Percentiles rank a stretch among this genome's conserved stretches.
These are phyloP conservation scores for Shargacucullia verbasci DNA, from an alignment of 2,888 invertebrate genomes.

Conservation along the genomic window DNA sequence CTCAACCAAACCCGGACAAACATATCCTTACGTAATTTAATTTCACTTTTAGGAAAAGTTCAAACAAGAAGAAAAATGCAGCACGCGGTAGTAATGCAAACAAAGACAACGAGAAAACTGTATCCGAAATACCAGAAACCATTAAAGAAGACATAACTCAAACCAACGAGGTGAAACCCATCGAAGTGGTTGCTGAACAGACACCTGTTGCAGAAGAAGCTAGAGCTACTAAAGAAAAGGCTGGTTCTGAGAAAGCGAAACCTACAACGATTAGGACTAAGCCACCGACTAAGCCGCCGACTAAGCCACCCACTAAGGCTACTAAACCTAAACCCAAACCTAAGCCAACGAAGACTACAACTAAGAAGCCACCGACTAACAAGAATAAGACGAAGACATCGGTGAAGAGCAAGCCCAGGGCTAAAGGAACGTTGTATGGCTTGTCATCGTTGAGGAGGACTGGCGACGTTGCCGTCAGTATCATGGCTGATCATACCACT, in stretches of 20 bases:
- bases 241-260: slow-evolving; percentile 74
- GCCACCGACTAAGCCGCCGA: slow-evolving; percentile 57
- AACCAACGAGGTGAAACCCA: slow-evolving; percentile 61
- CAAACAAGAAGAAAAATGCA: slow-evolving; percentile 80
- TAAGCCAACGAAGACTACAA: slow-evolving; percentile 68
- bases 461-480: slow-evolving; percentile 94
- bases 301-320: slow-evolving; percentile 59
- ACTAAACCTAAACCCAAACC: slow-evolving; percentile 60
- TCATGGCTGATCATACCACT: slow-evolving; percentile 94
- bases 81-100: slow-evolving; percentile 70
- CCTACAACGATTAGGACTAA: slow-evolving; percentile 62
- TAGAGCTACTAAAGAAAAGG: slow-evolving; percentile 76
- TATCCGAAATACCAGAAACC: slow-evolving; percentile 63
- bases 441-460: slow-evolving; percentile 93
- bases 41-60: slow-evolving; percentile 72
- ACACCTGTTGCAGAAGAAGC: slow-evolving; percentile 61
- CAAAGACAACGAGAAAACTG: slow-evolving; percentile 63
- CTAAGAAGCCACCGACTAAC: slow-evolving; percentile 79
- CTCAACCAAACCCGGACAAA: slow-evolving; percentile 9
- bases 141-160: slow-evolving; percentile 66
- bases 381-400: slow-evolving; percentile 76
- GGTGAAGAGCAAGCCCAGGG: slow-evolving; percentile 89
- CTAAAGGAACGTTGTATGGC: slow-evolving; percentile 94
- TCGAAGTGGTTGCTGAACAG: slow-evolving; percentile 53
- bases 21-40: slow-evolving; percentile 35